Percentiles rank a stretch among this genome's conserved stretches.
These are phyloP conservation scores for Sycobia sp. DNA, from an alignment of 1,140 invertebrate species.

Conservation along the genomic window DNA sequence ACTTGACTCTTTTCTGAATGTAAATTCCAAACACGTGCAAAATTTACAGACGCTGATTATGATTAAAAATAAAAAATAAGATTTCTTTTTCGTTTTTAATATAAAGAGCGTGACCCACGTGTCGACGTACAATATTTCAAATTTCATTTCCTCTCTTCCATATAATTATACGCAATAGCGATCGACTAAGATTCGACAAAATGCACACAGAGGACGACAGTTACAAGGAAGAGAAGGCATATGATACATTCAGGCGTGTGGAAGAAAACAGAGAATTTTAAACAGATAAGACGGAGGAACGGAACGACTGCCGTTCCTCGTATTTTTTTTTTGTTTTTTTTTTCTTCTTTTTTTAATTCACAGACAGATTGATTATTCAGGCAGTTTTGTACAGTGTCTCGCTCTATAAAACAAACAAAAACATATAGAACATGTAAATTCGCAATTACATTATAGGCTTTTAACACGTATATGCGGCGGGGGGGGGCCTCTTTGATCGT, in stretches of 20 bases:
- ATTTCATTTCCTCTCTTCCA: neutral
- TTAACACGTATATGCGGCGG: neutral
- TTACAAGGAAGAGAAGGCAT: constrained; percentile 4
- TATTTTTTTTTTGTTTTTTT: too few species aligned
- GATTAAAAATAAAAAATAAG: constrained; percentile 30
- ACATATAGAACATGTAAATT: constrained; percentile 1
- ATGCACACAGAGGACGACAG: constrained; percentile 5
- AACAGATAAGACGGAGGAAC: constrained; percentile 4
- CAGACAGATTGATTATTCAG: constrained; percentile 8
- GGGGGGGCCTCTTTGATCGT: too few species aligned
- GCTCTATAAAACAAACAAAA: too few species aligned
- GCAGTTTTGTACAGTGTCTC: constrained; percentile 13
- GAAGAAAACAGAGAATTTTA: constrained; percentile 15
- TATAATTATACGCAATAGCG: constrained; percentile 7
- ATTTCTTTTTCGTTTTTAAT: too few species aligned
- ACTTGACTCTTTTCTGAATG: constrained; percentile 23
- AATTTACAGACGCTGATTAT: constrained; percentile 33
- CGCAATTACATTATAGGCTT: neutral
- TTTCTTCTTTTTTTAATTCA: constrained; percentile 9
- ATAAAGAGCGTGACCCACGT: constrained; percentile 20
- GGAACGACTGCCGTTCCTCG: too few species aligned
- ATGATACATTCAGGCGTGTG: neutral
- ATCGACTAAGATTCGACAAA: constrained; percentile 27
- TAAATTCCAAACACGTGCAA: constrained; percentile 30
- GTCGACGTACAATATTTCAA: constrained; percentile 19